Conservation (phyloP, 2,113 vertebrate genomes). For the Cygnus atratus region DNA sequence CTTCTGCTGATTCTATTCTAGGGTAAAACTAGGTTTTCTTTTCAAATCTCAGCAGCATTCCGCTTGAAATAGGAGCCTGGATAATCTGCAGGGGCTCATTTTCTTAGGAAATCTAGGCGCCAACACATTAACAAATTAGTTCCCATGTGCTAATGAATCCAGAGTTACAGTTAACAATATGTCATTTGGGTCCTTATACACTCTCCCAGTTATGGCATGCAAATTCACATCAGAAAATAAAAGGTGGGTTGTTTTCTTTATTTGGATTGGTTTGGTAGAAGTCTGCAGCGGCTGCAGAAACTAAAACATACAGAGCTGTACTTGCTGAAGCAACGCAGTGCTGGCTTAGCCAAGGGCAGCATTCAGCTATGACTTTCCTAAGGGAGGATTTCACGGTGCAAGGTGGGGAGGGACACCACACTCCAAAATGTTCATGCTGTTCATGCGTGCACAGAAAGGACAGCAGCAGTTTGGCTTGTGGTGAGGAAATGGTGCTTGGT, state of each 20-base stretch:
- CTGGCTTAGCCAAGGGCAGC: not conserved
- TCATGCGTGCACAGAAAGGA: not conserved
- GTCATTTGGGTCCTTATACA: not conserved
- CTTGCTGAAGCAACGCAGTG: not conserved
- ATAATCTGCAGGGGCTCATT: conserved; percentile 6
- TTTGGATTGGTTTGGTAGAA: not conserved
- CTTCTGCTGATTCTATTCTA: not conserved
- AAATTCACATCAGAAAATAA: not conserved
- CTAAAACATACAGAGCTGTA: not conserved
- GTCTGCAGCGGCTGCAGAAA: not conserved
- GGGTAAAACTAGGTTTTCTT: not conserved
- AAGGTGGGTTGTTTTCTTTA: not conserved
- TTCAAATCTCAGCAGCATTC: not conserved
- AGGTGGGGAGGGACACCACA: not conserved
- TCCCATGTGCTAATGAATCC: not conserved
- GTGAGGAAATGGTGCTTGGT: not conserved
- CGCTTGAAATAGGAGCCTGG: conserved; percentile 9
- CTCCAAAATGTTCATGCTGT: not conserved
- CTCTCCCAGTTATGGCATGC: not conserved
- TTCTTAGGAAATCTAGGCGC: conserved; percentile 20
- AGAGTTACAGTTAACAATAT: not conserved
- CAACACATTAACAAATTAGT: conserved; percentile 21
- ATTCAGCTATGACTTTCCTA: not conserved
- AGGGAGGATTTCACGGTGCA: not conserved
- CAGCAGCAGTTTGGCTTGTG: not conserved